A percentile compares a stretch with the other conserved stretches of the same genome.
Conservation (phyloP, 2,888 invertebrate species). For the Cataglyphis livida region DNA sequence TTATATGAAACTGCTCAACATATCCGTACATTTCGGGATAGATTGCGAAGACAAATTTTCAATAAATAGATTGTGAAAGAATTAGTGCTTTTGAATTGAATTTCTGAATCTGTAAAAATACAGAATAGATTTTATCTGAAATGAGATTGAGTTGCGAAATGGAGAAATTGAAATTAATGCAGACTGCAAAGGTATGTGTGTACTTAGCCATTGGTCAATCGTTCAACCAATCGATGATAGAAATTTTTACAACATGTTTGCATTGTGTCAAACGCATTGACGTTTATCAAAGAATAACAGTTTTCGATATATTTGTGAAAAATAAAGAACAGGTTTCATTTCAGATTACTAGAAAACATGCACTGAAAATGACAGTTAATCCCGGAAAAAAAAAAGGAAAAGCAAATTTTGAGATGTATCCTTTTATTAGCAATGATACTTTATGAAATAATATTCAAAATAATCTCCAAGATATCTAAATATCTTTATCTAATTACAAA, state of each 20-base stretch:
- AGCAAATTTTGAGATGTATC: background rate
- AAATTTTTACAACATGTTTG: slow-evolving; percentile 17
- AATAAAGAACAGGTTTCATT: slow-evolving; percentile 33
- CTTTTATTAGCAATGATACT: background rate
- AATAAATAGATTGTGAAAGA: background rate
- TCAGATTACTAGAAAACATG: background rate
- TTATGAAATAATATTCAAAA: background rate
- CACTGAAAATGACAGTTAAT: background rate
- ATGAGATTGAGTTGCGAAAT: slow-evolving; percentile 9
- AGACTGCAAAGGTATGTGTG: background rate
- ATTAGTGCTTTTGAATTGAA: background rate
- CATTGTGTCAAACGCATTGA: background rate
- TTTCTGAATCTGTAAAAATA: background rate
- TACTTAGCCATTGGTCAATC: slow-evolving; percentile 11
- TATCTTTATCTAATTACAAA: background rate
- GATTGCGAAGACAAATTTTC: background rate
- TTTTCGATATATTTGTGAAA: slow-evolving; percentile 2
- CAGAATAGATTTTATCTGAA: background rate
- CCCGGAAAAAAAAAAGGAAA: background rate
- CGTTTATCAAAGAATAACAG: slow-evolving; percentile 36
- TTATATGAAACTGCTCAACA: background rate
- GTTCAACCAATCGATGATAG: slow-evolving; percentile 20
- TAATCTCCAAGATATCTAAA: background rate
- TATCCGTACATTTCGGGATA: background rate
- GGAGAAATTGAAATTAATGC: background rate